These are phyloP conservation scores for Muscicapa comitata DNA, from an alignment of 2,797 vertebrate genomes.

Conservation along the genomic window DNA sequence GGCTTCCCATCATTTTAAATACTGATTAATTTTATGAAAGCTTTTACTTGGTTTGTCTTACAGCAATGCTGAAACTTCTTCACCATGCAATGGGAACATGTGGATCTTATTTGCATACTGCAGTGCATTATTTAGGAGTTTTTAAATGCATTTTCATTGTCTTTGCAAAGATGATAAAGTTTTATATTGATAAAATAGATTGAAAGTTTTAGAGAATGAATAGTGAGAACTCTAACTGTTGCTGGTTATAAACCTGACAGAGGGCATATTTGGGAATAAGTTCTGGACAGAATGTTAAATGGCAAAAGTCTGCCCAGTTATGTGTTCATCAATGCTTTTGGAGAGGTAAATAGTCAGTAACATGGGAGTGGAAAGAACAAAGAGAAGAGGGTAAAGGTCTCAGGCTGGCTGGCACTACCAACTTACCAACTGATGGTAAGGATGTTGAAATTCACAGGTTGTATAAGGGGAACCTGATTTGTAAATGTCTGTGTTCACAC, in stretches of 20 bases:
- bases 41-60: background rate
- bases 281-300: background rate
- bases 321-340: background rate
- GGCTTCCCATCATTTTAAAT: background rate
- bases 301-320: background rate
- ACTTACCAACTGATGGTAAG: background rate
- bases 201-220: background rate
- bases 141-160: background rate
- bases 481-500: fast-evolving
- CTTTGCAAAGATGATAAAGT: background rate
- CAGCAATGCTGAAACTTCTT: background rate
- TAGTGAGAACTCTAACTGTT: background rate
- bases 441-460: background rate
- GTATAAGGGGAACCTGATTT: background rate
- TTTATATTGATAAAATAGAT: background rate
- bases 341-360: background rate
- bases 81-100: background rate
- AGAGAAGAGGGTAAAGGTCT: background rate
- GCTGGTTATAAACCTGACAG: background rate
- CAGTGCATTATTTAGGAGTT: background rate
- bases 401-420: fast-evolving
- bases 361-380: background rate
- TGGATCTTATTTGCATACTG: background rate
- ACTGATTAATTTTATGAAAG: background rate
- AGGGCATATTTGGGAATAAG: background rate